These are phyloP conservation scores for Drosophila hawaiiensis DNA, from an alignment of 2,888 invertebrate genomes.

Conservation along the genomic window DNA sequence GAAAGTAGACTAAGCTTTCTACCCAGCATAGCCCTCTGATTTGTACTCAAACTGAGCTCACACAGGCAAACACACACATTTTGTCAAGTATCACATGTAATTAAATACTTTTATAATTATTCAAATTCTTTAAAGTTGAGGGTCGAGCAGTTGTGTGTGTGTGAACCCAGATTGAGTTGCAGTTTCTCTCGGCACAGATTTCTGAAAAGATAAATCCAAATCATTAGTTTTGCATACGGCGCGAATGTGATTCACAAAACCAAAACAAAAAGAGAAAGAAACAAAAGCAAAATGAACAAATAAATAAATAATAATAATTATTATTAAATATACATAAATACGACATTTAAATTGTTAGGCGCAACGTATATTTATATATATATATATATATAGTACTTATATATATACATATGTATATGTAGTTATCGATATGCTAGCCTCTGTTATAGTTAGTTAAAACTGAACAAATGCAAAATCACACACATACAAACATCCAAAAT, in stretches of 20 bases:
- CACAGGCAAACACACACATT: not conserved
- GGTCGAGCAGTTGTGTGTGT: not conserved
- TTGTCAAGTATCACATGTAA: slow-evolving; percentile 13
- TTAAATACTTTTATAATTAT: slow-evolving; percentile 17
- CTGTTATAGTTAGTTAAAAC: slow-evolving; percentile 78
- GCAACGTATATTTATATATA: slow-evolving; percentile 31
- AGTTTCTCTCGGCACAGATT: slow-evolving; percentile 23
- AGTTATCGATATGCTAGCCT: slow-evolving; percentile 58
- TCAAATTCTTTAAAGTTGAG: not conserved
- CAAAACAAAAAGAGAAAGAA: slow-evolving; percentile 25
- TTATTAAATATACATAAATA: slow-evolving; percentile 49
- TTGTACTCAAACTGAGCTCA: slow-evolving; percentile 19
- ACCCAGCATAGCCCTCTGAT: not conserved
- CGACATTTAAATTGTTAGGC: slow-evolving; percentile 57
- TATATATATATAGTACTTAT: slow-evolving; percentile 15
- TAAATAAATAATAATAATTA: slow-evolving; percentile 60
- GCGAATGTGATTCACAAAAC: slow-evolving; percentile 71
- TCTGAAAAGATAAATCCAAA: slow-evolving; percentile 15
- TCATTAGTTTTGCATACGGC: slow-evolving; percentile 51
- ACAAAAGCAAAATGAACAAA: slow-evolving; percentile 38
- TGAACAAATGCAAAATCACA: slow-evolving; percentile 43
- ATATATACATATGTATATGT: slow-evolving; percentile 37
- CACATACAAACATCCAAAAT: slow-evolving; percentile 13
- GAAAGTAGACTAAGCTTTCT: slow-evolving; percentile 35
- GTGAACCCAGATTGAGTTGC: slow-evolving; percentile 16